These are phyloP conservation scores for Sciurus carolinensis DNA, from an alignment of 2,797 vertebrate species.

Conservation along the genomic window DNA sequence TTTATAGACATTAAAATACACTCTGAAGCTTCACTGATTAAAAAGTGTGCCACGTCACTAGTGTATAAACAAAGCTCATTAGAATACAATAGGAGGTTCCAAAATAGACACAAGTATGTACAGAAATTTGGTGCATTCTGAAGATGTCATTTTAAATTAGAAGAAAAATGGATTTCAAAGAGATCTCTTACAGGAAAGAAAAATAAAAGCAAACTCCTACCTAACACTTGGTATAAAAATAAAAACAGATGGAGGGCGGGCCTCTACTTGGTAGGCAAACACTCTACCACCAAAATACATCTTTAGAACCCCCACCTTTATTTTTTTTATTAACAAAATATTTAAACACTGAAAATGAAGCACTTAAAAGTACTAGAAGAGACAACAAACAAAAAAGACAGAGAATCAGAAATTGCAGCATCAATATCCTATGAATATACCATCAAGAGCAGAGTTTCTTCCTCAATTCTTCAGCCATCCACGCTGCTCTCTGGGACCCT, in stretches of 20 bases:
- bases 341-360: constrained; percentile 1
- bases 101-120: not conserved
- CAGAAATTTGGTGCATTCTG: not conserved
- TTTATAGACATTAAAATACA: not conserved
- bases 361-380: not conserved
- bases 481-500: not conserved
- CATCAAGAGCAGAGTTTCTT: not conserved
- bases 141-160: not conserved
- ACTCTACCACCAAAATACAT: not conserved
- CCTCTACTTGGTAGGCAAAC: not conserved
- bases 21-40: constrained; percentile 2
- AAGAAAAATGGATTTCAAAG: not conserved
- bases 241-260: not conserved
- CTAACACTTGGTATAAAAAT: not conserved
- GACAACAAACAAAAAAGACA: not conserved
- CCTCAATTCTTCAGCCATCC: not conserved
- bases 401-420: not conserved
- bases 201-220: not conserved
- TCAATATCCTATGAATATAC: not conserved
- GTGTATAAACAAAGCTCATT: not conserved
- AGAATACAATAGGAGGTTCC: not conserved
- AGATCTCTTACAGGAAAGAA: not conserved
- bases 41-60: not conserved
- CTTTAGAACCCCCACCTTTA: too few species aligned
- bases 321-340: not conserved